Percentiles rank a stretch among this genome's conserved stretches.
These are phyloP conservation scores for Bathybates hornii DNA, from an alignment of 2,113 vertebrate genomes.

Conservation along the genomic window DNA sequence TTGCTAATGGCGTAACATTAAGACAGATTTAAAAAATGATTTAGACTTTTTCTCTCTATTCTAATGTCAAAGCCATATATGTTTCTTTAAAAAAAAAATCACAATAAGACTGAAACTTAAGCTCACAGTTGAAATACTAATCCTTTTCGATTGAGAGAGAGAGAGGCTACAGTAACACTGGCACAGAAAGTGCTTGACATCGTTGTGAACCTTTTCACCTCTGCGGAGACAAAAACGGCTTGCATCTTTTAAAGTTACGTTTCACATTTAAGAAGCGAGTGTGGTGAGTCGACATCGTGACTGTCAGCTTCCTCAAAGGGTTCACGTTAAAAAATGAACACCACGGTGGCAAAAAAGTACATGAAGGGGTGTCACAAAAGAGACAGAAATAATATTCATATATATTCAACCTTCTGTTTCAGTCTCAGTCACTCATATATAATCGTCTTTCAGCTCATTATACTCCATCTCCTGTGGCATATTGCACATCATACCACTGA, in stretches of 20 bases:
- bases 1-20: constrained; percentile 17
- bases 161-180: constrained; percentile 44
- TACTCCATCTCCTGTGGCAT: constrained; percentile 12
- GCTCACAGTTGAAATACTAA: not conserved
- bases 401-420: not conserved
- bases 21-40: not conserved
- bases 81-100: not conserved
- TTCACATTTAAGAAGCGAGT: constrained; percentile 6
- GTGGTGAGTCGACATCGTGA: not conserved
- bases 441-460: constrained; percentile 14
- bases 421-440: constrained; percentile 1
- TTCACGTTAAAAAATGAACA: not conserved
- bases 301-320: not conserved
- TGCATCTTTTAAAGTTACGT: constrained; percentile 32
- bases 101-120: constrained; percentile 9
- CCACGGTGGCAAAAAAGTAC: not conserved
- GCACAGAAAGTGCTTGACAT: constrained; percentile 61
- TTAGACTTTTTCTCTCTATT: not conserved
- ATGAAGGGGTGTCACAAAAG: not conserved
- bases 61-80: not conserved
- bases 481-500: not conserved
- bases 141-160: not conserved
- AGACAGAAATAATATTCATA: not conserved
- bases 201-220: constrained; percentile 41
- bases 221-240: constrained; percentile 27